phyloP scores from a whole-genome alignment of 2,888 invertebrate species.

The Liposcelis brunnea region DNA sequence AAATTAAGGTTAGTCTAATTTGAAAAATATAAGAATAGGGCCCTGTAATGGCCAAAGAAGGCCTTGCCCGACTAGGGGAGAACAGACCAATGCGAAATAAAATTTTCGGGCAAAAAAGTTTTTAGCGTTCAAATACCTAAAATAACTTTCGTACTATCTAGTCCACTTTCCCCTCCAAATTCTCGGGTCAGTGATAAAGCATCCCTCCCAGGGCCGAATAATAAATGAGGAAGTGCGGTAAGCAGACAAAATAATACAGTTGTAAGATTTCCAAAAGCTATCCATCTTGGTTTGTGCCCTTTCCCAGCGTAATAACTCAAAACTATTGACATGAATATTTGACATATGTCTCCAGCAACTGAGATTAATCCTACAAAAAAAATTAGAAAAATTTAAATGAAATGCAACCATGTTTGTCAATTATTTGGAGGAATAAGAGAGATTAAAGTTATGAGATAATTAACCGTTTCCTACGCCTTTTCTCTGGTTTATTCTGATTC shows the following conservation, averaged over 20 bases:
- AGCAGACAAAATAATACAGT: conserved; percentile 46
- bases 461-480: no score
- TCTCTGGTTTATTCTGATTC: no score
- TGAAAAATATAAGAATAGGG: background rate
- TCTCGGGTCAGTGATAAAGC: conserved; percentile 42
- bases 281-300: conserved; percentile 55
- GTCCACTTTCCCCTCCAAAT: conserved; percentile 25
- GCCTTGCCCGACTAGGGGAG: no score
- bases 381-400: conserved; percentile 13
- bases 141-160: background rate
- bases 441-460: no score
- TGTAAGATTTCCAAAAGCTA: conserved; percentile 40
- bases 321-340: conserved; percentile 44
- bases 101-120: no score
- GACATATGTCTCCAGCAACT: conserved; percentile 56
- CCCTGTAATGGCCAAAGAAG: no score
- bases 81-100: no score
- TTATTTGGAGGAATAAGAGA: no score
- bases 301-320: conserved; percentile 52
- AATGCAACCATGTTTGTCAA: conserved; percentile 1
- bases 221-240: conserved; percentile 46
- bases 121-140: background rate
- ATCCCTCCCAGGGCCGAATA: conserved; percentile 50
- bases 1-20: background rate
- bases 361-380: conserved; percentile 39